Base-by-base conservation (phyloP, 1,140 invertebrate genomes). In the Procambarus virginalis region DNA sequence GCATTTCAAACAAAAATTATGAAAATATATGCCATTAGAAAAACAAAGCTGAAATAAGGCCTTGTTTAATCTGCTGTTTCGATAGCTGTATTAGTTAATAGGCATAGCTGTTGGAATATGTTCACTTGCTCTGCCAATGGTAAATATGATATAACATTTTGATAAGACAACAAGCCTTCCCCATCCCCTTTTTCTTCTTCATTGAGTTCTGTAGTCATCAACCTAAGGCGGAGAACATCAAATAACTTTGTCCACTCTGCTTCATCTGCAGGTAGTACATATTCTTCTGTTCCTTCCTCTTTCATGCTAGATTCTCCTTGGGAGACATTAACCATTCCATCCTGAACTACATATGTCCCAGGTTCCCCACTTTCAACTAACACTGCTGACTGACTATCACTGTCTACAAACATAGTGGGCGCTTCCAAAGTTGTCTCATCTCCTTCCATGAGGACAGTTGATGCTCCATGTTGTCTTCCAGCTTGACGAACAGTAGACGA, bases 171-270 rank as follows among this genome's bases (percentile, higher is more conserved):
- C 5, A 92, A 76, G 12, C 81, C 70, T 58, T 89, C 86, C 76
- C 85, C 92, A 58, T 92, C 92, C 17, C 51, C 73, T 55, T 86
- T 88, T 81, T 92, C 92, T 58, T 92, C 75, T 49, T 78, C 60
- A 14, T 60, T 82, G 17, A 92, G 83, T 45, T 89, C 86, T 12
- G 85, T 73, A 2, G 83, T 77, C 80, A 87, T 79, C 17, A 92
- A 58, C 22, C 90, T 76, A 22, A 81, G 49, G 2, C 86, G 75
- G 20, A 92, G 77, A 48, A 91, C 86, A 12, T 92, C 89, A 89
- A 92, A 92, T 20, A 92, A 55, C 60, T 92, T 92, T 34, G 86
- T 91, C 92, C 92, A 92, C 51, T 92, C 92, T 34, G 83, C 76
- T 58, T 92, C 92, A 76, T 92, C 92, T 2, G 92, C 92, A 3